Base-by-base conservation (phyloP, 1,140 invertebrate genomes). In the Plectrocnemia conspersa region DNA sequence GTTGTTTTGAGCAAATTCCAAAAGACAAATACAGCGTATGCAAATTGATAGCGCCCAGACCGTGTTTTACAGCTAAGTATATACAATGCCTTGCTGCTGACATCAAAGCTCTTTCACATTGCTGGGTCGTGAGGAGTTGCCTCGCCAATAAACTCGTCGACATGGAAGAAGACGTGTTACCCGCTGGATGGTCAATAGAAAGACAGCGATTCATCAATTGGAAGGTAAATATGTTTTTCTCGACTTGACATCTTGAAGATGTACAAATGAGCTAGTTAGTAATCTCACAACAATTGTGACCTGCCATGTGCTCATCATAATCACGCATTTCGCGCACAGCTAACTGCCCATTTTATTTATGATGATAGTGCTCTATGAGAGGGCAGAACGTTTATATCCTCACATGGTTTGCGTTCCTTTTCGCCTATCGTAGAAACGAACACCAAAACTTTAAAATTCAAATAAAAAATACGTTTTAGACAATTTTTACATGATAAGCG, bases 61-160 rank as follows among this genome's bases (percentile, higher is more conserved):
- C 81, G 1, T 81, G 79, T 49, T 67, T 72, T n/a, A 81, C 80
- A 1, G 76, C 74, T 1, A 82, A 81, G 50, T 78, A 75, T 58
- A 69, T 82, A 24, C 69, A 77, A 22, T 81, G 79, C 53, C 59
- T 82, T 2, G 77, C 77, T 0, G 75, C 74, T 2, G 75, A 77
- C 15, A 76, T 82, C 2, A 59, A 64, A 2, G 66, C 73, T 0
- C 63, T 78, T 9, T 74, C 71, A 56, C 79, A 82, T 59, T 71
- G 69, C n/a, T 82, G 79, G 80, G 71, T 82, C 27, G 77, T 81
- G 15, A 62, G 68, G 22, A 74, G 72, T 52, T 82, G 79, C 60
- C 58, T 62, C 27, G 59, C 71, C 41, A 69, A 70, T 27, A 61
- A 65, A 25, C 36, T 67, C 0, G 54, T 71, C 2, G 73, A 74